Base-by-base conservation (phyloP, 2,113 vertebrate genomes). In the Corythoichthys haematopterus region DNA sequence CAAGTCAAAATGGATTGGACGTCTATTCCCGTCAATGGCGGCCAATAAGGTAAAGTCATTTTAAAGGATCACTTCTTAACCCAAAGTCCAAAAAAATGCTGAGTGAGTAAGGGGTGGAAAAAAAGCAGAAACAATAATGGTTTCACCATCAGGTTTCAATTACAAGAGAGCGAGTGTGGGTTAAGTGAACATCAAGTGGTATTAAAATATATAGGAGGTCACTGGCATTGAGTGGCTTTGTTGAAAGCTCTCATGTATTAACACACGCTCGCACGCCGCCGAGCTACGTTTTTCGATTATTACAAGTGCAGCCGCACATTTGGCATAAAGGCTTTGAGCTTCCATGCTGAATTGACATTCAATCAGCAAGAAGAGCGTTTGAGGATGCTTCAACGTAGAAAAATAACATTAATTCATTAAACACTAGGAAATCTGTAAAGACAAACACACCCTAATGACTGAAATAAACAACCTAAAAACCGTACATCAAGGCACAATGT, bases 101-200 rank as follows among this genome's bases (percentile, higher is more conserved):
- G 75, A 79, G 66, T 48, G 59, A 75, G 79, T 46, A 61, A 46
- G 65, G 70, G 52, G 9, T 59, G 55, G 70, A 65, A 76, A 76
- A 77, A 61, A 75, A 66, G 76, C 84, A 80, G 74, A 73, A 78
- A 79, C 37, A 43, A 84, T 88, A 83, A 85, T 81, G 86, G 85
- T 85, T 83, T 80, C 56, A 71, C 86, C 89, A 90, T 87, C 78
- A 74, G 90, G 87, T 87, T 89, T 86, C 85, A 87, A 86, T 91
- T 91, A 90, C 82, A 70, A 67, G 68, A 58, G 59, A 66, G 45
- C 50, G 48, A 65, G 71, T 16, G 38, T 36, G 71, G 83, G 86
- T 85, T 86, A 83, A 87, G 86, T 84, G 87, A 87, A 90, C 85
- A 91, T 90, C 81, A 84, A 88, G 82, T 87, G 85, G 75, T 85